Percentiles rank a stretch among this genome's conserved stretches.
Conservation (phyloP, 2,113 vertebrate genomes). For the Orycteropus afer region DNA sequence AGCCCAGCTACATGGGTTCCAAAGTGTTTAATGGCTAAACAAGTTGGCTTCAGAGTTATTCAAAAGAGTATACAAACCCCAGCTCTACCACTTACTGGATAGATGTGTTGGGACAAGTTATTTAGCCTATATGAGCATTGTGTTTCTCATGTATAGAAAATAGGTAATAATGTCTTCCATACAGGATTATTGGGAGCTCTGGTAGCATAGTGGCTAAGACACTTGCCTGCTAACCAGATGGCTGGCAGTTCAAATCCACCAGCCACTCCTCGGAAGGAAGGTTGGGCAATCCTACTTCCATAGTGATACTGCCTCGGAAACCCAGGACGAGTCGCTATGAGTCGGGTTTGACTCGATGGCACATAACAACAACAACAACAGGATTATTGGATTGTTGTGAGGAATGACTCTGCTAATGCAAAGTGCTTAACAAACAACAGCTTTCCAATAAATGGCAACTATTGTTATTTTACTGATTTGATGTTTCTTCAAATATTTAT, state of each 20-base stretch:
- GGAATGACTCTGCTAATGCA: not conserved
- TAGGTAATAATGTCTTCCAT: not conserved
- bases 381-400: not conserved
- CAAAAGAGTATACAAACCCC: not conserved
- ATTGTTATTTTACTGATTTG: constrained; percentile 1
- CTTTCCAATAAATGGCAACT: not conserved
- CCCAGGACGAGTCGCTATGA: no score
- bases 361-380: no score
- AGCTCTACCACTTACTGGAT: not conserved
- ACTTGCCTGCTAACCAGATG: no score
- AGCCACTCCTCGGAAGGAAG: no score
- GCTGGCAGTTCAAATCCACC: no score
- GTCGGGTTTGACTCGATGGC: no score
- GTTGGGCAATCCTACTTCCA: no score
- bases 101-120: not conserved
- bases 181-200: no score
- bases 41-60: not conserved
- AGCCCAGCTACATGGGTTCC: no score
- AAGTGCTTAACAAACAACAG: not conserved
- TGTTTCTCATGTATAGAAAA: not conserved
- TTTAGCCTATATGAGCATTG: not conserved
- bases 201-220: no score
- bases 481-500: constrained; percentile 17
- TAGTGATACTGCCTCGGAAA: no score
- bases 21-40: not conserved